phyloP scores from a whole-genome alignment of 64 coral and sea anemone genomes.

The Montipora foliosa region DNA sequence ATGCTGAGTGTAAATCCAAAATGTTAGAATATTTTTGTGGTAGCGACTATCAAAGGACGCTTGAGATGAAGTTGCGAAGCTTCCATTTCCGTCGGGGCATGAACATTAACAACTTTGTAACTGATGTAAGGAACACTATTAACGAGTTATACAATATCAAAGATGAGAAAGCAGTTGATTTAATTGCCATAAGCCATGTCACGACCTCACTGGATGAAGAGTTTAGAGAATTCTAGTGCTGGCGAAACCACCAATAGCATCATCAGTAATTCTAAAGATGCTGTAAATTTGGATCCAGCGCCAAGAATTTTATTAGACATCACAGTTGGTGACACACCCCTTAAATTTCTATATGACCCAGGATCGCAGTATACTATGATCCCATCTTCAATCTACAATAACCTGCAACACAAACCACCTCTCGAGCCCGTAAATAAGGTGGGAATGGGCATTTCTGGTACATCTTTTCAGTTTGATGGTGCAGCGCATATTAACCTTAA shows the following conservation, averaged over 20 bases:
- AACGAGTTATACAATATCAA: slow-evolving; percentile 47
- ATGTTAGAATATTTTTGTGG: slow-evolving; percentile 7
- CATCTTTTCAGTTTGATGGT: not conserved
- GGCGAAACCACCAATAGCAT: not conserved
- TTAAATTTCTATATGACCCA: slow-evolving; percentile 51
- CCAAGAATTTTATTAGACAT: not conserved
- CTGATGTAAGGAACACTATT: slow-evolving; percentile 43
- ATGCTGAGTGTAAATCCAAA: not conserved
- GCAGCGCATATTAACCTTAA: not conserved
- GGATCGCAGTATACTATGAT: slow-evolving; percentile 61
- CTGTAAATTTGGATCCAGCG: not conserved
- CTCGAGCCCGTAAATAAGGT: slow-evolving; percentile 40
- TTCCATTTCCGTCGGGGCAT: slow-evolving; percentile 40
- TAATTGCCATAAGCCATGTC: slow-evolving; percentile 50
- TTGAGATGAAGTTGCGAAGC: slow-evolving; percentile 52
- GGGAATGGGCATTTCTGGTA: slow-evolving; percentile 34
- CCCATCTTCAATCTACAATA: slow-evolving; percentile 26
- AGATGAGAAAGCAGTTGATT: slow-evolving; percentile 28
- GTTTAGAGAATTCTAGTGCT: not conserved
- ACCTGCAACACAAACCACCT: slow-evolving; percentile 15
- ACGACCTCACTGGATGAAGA: slow-evolving; percentile 34
- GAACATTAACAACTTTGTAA: slow-evolving; percentile 46
- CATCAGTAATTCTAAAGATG: not conserved
- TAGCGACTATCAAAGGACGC: slow-evolving; percentile 23
- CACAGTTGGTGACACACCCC: slow-evolving; percentile 23